Conservation (phyloP, 2,797 vertebrate species). For the Sebastes nivosus region DNA sequence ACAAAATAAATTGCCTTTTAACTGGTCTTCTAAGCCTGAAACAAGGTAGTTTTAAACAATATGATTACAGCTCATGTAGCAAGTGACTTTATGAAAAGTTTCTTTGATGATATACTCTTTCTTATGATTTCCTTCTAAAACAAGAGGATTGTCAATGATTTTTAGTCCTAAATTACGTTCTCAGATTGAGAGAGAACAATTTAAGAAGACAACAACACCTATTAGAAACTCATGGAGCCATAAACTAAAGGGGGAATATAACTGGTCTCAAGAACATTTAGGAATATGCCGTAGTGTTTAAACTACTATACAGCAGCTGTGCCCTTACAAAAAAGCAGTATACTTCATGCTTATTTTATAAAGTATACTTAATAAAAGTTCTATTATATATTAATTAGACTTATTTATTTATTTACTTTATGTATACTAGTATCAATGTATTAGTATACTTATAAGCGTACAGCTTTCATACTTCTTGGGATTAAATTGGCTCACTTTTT, state of each 20-base stretch:
- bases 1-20: not conserved
- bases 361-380: too few relatives aligned
- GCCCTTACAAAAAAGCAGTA: not conserved
- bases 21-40: not conserved
- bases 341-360: too few relatives aligned
- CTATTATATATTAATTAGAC: rapidly evolving
- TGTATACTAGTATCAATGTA: too few relatives aligned
- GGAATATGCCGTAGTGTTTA: not conserved
- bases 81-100: slow-evolving; percentile 1
- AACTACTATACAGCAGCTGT: not conserved
- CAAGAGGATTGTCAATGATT: not conserved
- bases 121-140: not conserved
- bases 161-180: not conserved
- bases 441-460: too few relatives aligned
- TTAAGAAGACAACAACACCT: not conserved
- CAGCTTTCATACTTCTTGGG: too few relatives aligned
- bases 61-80: not conserved
- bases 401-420: too few relatives aligned
- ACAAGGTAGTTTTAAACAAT: not conserved
- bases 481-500: too few relatives aligned
- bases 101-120: not conserved
- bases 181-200: not conserved
- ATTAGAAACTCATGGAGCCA: not conserved
- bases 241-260: not conserved
- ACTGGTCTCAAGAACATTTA: not conserved